Evolutionary conservation across 1,140 invertebrate genomes (phyloP).

Genomic region (Calycopis cecrops): DNA sequence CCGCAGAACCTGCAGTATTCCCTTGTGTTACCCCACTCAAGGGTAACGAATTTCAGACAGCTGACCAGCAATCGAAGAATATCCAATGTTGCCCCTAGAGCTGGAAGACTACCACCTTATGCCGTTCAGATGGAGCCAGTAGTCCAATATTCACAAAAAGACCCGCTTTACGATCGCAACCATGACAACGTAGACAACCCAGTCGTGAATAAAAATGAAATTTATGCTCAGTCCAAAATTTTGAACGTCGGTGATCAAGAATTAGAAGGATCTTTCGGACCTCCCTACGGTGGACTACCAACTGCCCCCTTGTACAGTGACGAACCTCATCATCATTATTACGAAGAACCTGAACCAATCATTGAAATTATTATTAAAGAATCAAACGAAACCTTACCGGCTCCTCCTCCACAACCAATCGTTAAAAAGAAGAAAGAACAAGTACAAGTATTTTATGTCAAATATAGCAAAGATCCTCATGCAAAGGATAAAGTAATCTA

Average conservation of each 20-base stretch:
- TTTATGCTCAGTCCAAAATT: slow-evolving; percentile 71
- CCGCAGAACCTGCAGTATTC: slow-evolving; percentile 77
- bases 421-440: slow-evolving; percentile 84
- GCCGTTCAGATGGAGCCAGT: slow-evolving; percentile 88
- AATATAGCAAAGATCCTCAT: slow-evolving; percentile 88
- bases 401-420: slow-evolving; percentile 76
- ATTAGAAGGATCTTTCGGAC: slow-evolving; percentile 61
- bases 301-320: slow-evolving; percentile 70
- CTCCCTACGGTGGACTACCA: slow-evolving; percentile 59
- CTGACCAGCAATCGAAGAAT: slow-evolving; percentile 65
- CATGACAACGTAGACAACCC: slow-evolving; percentile 60
- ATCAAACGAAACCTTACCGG: slow-evolving; percentile 86
- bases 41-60: slow-evolving; percentile 67
- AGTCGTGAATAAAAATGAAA: slow-evolving; percentile 68
- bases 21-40: slow-evolving; percentile 71
- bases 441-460: slow-evolving; percentile 92
- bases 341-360: slow-evolving; percentile 89
- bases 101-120: slow-evolving; percentile 78
- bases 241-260: slow-evolving; percentile 75
- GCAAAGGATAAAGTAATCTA: slow-evolving; percentile 83
- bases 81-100: slow-evolving; percentile 63
- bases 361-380: slow-evolving; percentile 95
- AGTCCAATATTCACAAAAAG: slow-evolving; percentile 85
- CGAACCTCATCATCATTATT: slow-evolving; percentile 77
- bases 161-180: slow-evolving; percentile 81